Evolutionary conservation across 2,888 invertebrate genomes (phyloP).

Genomic region (Catocala nupta): DNA sequence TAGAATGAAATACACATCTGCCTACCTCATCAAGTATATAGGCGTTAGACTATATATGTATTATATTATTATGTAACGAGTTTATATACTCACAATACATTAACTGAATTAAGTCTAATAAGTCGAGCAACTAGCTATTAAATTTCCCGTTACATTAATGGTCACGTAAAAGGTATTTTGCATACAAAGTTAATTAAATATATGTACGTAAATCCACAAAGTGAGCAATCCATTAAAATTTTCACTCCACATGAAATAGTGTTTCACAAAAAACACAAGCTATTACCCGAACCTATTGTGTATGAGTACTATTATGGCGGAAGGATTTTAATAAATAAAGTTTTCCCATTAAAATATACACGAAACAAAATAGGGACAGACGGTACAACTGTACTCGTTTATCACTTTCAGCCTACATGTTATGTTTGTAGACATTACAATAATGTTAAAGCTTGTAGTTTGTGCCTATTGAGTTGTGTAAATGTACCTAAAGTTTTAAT

Average conservation of each 20-base stretch:
- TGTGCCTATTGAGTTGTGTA: not conserved
- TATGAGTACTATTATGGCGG: constrained; percentile 24
- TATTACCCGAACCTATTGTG: constrained; percentile 22
- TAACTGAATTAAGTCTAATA: too few species aligned
- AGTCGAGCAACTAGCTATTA: not conserved
- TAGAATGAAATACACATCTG: too few species aligned
- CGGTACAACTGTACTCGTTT: constrained; percentile 13
- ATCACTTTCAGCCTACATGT: constrained; percentile 17
- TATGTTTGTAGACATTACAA: not conserved
- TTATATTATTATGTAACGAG: too few species aligned
- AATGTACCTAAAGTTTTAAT: not conserved
- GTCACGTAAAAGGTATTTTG: not conserved
- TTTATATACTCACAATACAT: too few species aligned
- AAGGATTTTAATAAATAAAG: constrained; percentile 50
- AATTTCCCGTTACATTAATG: not conserved
- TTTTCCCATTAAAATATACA: constrained; percentile 46
- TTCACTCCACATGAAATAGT: constrained; percentile 9
- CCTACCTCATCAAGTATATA: too few species aligned
- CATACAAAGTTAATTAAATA: constrained; percentile 1
- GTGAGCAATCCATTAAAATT: constrained; percentile 8
- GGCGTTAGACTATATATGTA: too few species aligned
- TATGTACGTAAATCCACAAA: not conserved
- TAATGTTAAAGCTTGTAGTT: not conserved
- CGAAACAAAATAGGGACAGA: constrained; percentile 28
- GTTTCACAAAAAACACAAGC: constrained; percentile 14